phyloP scores from a whole-genome alignment of 2,113 vertebrate genomes.

The Acanthisitta chloris region DNA sequence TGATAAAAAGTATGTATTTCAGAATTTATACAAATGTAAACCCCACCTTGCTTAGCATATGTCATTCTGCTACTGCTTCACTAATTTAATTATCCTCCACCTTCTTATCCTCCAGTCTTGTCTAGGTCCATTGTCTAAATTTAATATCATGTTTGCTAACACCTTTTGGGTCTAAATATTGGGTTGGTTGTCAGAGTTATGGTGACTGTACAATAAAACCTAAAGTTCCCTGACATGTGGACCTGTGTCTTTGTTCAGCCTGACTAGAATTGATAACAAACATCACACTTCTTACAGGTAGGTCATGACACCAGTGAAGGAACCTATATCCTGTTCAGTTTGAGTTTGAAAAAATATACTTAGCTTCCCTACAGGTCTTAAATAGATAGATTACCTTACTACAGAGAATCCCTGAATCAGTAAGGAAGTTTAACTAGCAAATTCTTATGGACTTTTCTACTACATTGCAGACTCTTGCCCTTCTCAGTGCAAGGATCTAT shows the following conservation, averaged over 20 bases:
- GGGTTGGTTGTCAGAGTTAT: no score
- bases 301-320: no score
- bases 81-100: background rate
- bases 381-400: background rate
- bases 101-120: no score
- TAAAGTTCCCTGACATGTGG: no score
- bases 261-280: no score
- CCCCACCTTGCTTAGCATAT: background rate
- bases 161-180: no score
- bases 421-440: background rate
- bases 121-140: no score
- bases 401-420: background rate
- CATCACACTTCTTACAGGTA: no score
- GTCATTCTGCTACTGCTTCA: background rate
- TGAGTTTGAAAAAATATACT: background rate
- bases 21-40: background rate
- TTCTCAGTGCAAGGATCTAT: background rate
- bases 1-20: background rate
- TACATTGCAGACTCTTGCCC: background rate
- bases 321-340: background rate
- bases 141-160: no score
- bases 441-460: background rate
- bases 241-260: no score
- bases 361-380: background rate
- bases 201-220: no score